These are phyloP conservation scores for Patella pellucida DNA, from an alignment of 2,888 invertebrate species.

Conservation along the genomic window DNA sequence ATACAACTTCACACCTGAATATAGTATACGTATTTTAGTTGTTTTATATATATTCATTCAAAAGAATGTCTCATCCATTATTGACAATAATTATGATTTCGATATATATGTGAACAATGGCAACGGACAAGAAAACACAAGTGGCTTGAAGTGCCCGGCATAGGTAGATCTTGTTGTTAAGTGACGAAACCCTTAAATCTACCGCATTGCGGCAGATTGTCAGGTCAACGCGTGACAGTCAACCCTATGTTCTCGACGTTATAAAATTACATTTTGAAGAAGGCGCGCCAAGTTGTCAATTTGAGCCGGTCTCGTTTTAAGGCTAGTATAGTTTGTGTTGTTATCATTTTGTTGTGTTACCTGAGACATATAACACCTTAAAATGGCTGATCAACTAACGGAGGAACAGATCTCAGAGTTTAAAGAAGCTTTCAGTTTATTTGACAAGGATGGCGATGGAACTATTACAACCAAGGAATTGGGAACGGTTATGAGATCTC, in stretches of 20 bases:
- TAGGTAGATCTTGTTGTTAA: not conserved
- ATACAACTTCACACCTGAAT: too few relatives aligned
- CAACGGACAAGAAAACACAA: too few relatives aligned
- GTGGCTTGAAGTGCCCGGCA: too few relatives aligned
- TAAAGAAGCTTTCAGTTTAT: constrained; percentile 99
- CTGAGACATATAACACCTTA: not conserved
- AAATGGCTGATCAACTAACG: constrained; percentile 42
- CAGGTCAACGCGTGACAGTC: not conserved
- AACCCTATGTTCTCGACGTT: not conserved
- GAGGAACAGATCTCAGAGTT: constrained; percentile 79
- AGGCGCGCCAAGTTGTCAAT: not conserved
- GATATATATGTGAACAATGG: too few relatives aligned
- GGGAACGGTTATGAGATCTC: constrained; percentile 1
- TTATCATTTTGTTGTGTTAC: too few relatives aligned
- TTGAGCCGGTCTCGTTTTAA: too few relatives aligned
- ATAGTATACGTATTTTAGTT: too few relatives aligned
- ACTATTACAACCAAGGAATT: not conserved
- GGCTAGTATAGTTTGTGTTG: too few relatives aligned
- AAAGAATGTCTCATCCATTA: too few relatives aligned
- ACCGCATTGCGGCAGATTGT: not conserved
- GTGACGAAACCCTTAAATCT: constrained; percentile 9
- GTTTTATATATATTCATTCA: too few relatives aligned
- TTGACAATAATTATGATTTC: too few relatives aligned
- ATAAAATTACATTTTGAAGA: not conserved
- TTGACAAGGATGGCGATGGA: constrained; percentile 86